These are phyloP conservation scores for Exephanes ischioxanthus DNA, from an alignment of 2,888 invertebrate genomes.

Conservation along the genomic window DNA sequence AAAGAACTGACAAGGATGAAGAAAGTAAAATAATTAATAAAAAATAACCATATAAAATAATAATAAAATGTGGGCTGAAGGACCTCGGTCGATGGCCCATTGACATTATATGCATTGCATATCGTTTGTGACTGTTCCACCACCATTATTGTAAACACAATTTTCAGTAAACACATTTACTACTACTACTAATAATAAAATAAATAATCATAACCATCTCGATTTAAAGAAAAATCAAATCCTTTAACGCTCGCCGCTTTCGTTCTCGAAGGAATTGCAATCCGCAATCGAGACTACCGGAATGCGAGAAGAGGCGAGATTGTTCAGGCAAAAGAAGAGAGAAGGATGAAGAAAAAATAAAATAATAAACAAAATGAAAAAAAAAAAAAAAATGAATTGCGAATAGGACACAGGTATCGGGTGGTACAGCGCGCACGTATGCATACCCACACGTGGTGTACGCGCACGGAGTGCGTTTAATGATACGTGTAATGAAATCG, in stretches of 20 bases:
- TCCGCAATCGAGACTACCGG: constrained; percentile 1
- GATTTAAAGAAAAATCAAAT: constrained; percentile 7
- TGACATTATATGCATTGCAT: too few relatives aligned
- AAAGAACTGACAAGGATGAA: neutral
- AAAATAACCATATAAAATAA: neutral
- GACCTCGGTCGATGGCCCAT: too few relatives aligned
- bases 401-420: constrained; percentile 28
- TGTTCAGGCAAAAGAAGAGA: neutral
- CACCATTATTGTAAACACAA: too few relatives aligned
- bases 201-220: neutral
- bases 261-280: constrained; percentile 3
- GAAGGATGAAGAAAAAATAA: neutral
- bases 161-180: too few relatives aligned
- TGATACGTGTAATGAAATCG: constrained; percentile 80
- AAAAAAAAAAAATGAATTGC: constrained; percentile 18
- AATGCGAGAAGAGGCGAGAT: neutral
- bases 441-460: constrained; percentile 60
- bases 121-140: too few relatives aligned
- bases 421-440: constrained; percentile 37
- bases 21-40: neutral
- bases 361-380: constrained; percentile 28
- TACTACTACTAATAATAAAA: constrained; percentile 22
- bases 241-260: constrained; percentile 7
- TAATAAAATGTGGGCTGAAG: too few relatives aligned
- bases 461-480: constrained; percentile 74